These are phyloP conservation scores for Solea solea DNA, from an alignment of 2,113 vertebrate genomes.

Conservation along the genomic window DNA sequence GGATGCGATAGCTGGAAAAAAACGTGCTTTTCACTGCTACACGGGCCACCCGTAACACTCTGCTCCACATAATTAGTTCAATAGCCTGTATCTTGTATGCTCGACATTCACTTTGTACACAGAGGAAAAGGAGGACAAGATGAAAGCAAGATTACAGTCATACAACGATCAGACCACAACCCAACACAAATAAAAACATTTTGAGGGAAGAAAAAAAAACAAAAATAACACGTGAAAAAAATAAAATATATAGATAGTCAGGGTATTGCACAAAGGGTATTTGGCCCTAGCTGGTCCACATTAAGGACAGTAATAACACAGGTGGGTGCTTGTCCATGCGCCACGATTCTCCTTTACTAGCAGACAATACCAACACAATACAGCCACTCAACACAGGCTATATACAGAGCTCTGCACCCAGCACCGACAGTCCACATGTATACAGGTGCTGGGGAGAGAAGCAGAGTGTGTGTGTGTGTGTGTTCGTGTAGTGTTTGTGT, in stretches of 20 bases:
- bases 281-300: constrained; percentile 75
- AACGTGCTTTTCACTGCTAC: constrained; percentile 52
- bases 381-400: constrained; percentile 77
- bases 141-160: constrained; percentile 46
- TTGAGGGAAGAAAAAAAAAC: constrained; percentile 31
- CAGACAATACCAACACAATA: constrained; percentile 75
- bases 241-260: constrained; percentile 70
- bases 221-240: constrained; percentile 49
- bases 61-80: constrained; percentile 76
- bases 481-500: constrained; percentile 25
- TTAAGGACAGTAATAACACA: constrained; percentile 73
- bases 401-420: constrained; percentile 65
- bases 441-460: constrained; percentile 55
- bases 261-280: constrained; percentile 78
- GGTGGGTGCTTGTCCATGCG: constrained; percentile 76
- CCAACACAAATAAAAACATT: constrained; percentile 31
- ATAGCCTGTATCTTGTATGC: constrained; percentile 72
- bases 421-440: constrained; percentile 55
- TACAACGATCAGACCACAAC: constrained; percentile 45
- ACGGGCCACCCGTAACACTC: constrained; percentile 64
- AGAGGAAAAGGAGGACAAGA: constrained; percentile 20
- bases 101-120: constrained; percentile 65
- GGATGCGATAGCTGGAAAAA: constrained; percentile 43
- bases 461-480: constrained; percentile 42
- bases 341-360: constrained; percentile 67